Evolutionary conservation across 2,888 invertebrate genomes (phyloP), one percentile per base, ranked within the genome.

Genomic region (Ectemnius continuus): DNA sequence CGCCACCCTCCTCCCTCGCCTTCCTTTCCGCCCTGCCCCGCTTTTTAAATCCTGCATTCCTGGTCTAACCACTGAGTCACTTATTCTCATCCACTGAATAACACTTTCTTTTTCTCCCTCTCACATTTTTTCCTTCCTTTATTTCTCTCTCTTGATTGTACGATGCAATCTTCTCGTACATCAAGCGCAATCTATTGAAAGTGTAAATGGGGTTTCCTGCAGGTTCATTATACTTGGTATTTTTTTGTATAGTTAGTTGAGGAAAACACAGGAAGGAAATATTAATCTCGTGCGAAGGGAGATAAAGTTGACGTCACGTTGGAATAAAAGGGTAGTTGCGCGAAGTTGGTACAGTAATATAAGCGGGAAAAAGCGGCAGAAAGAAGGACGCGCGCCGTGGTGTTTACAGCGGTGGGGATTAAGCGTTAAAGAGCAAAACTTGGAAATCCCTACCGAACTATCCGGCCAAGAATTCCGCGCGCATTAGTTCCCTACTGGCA

Each of bases 21-120:
- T n/a, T n/a, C n/a, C n/a, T n/a, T 48, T 11, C n/a, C 66, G 61
- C 62, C 45, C 62, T 71, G 70, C 58, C 66, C 36, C 59, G 61
- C 70, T 67, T 70, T 71, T 60, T 56, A n/a, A 58, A 52, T 52
- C 52, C 5, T 14, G 52, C 61, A 59, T 62, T 28, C 5, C 47
- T 8, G 26, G 47, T 59, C 45, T 60, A 20, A 57, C 61, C 16
- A 48, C 52, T 36, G 36, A 36, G 14, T 52, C 52, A 14, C 16
- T 47, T 47, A 47, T 47, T 47, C n/a, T 52, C 52, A 16, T 16
- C 14, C 52, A 16, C 16, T 16, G 23, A 23, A 23, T 23, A 23
- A 23, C 23, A 11, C 52, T 36, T 8, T 36, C 36, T 11, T 11
- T 11, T 36, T 36, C 36, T 36, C 45, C 16, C 28, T 20, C 6